A percentile compares a stretch with the other conserved stretches of the same genome.
Conservation (phyloP, 2,888 invertebrate species). For the Drosophila emarginata region DNA sequence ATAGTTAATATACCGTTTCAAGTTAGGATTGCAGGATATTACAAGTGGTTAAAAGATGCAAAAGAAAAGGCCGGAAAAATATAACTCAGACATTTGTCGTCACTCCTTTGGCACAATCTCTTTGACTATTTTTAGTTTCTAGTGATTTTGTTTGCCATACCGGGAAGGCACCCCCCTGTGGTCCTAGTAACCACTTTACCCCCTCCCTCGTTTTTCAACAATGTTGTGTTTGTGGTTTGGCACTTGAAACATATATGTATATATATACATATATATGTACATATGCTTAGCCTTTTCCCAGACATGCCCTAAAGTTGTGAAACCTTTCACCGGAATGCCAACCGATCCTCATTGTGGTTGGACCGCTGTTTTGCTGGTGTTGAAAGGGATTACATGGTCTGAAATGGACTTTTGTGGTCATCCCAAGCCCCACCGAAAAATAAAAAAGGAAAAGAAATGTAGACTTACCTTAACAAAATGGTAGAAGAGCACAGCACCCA, state of each 20-base stretch:
- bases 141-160: constrained; percentile 69
- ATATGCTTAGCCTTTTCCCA: constrained; percentile 28
- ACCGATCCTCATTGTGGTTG: constrained; percentile 22
- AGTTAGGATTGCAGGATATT: not conserved
- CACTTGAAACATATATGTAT: constrained; percentile 56
- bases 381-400: constrained; percentile 69
- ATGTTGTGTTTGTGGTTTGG: constrained; percentile 71
- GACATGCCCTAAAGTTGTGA: constrained; percentile 45
- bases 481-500: constrained; percentile 91
- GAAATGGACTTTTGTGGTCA: constrained; percentile 52
- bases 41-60: not conserved
- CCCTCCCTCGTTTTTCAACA: not conserved
- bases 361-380: constrained; percentile 23
- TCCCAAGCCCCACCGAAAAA: constrained; percentile 18
- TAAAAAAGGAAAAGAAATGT: not conserved
- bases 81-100: constrained; percentile 39
- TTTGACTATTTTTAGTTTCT: constrained; percentile 63
- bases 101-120: constrained; percentile 22
- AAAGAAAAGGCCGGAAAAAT: constrained; percentile 5
- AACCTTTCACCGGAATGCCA: constrained; percentile 27
- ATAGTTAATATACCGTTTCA: not conserved
- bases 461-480: constrained; percentile 90
- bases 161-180: constrained; percentile 10
- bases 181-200: constrained; percentile 32
- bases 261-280: constrained; percentile 6